Evolutionary conservation across 1,140 invertebrate genomes (phyloP).

Genomic region (Trachymyrmex cornetzi): DNA sequence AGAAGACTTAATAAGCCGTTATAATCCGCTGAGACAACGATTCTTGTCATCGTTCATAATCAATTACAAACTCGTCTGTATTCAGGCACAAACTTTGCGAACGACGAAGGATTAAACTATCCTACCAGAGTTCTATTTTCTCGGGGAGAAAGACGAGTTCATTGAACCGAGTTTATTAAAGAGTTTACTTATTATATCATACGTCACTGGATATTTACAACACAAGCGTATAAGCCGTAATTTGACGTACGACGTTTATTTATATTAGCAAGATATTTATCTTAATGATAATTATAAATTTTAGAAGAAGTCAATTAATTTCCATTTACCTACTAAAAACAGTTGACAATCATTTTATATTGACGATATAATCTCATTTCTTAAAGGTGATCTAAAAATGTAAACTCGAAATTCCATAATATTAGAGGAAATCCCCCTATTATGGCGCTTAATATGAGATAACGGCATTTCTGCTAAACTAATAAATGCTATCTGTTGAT

Average conservation of each 20-base stretch:
- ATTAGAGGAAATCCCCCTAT: too few species aligned
- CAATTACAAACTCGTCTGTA: slow-evolving; percentile 53
- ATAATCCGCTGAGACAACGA: slow-evolving; percentile 44
- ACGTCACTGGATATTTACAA: slow-evolving; percentile 1
- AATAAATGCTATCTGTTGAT: too few species aligned
- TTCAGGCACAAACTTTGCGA: slow-evolving; percentile 40
- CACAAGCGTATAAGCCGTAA: background rate
- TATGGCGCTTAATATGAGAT: too few species aligned
- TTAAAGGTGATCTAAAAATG: background rate
- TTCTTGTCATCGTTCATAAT: slow-evolving; percentile 51
- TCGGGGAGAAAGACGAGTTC: slow-evolving; percentile 19
- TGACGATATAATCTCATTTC: background rate
- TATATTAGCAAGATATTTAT: background rate
- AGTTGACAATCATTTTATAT: background rate
- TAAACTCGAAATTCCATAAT: slow-evolving; percentile 1
- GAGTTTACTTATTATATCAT: slow-evolving; percentile 6
- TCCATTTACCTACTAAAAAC: background rate
- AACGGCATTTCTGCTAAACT: too few species aligned
- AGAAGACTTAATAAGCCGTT: slow-evolving; percentile 30
- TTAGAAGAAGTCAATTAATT: background rate
- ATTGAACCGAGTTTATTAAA: slow-evolving; percentile 32
- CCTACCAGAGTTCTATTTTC: slow-evolving; percentile 39
- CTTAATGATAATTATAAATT: slow-evolving; percentile 5
- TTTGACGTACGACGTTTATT: background rate
- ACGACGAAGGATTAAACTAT: slow-evolving; percentile 32